phyloP scores from a whole-genome alignment of 2,797 vertebrate genomes.

The Tapirus indicus region DNA sequence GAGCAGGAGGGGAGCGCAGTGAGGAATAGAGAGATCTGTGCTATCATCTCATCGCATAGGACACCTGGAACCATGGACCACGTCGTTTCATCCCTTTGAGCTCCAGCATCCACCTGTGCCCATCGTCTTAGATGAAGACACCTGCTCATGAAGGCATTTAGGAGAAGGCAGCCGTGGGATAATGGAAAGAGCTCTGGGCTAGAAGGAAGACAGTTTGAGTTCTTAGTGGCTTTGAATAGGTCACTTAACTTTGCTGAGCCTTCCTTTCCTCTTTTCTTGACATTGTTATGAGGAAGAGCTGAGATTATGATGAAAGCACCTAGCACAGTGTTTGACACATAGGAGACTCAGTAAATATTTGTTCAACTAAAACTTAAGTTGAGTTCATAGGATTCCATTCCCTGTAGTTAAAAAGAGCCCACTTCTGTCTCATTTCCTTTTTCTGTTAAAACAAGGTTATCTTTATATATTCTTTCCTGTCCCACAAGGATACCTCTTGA shows the following conservation, averaged over 20 bases:
- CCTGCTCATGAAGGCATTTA: rapidly evolving
- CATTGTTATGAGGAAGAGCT: not conserved
- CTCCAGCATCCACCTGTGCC: not conserved
- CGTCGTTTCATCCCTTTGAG: not conserved
- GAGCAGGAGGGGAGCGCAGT: rapidly evolving
- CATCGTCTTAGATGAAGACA: not conserved
- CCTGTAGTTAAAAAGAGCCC: not conserved
- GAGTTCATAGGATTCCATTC: slow-evolving; percentile 57
- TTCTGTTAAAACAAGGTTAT: slow-evolving; percentile 63
- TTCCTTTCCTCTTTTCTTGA: slow-evolving; percentile 5
- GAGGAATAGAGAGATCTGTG: not conserved
- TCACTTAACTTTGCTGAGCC: not conserved
- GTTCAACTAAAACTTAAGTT: slow-evolving; percentile 33
- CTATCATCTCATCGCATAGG: not conserved
- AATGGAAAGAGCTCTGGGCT: not conserved
- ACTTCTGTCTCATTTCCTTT: slow-evolving; percentile 64
- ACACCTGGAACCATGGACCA: not conserved
- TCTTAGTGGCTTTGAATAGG: not conserved
- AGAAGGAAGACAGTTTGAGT: not conserved
- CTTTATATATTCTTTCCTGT: slow-evolving; percentile 55
- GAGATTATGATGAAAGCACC: not conserved
- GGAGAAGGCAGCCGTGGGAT: not conserved
- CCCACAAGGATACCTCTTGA: slow-evolving; percentile 35
- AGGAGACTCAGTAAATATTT: slow-evolving; percentile 48
- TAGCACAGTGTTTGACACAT: not conserved